Evolutionary conservation across 2,888 invertebrate genomes (phyloP).

Genomic region (Diarsia mendica): DNA sequence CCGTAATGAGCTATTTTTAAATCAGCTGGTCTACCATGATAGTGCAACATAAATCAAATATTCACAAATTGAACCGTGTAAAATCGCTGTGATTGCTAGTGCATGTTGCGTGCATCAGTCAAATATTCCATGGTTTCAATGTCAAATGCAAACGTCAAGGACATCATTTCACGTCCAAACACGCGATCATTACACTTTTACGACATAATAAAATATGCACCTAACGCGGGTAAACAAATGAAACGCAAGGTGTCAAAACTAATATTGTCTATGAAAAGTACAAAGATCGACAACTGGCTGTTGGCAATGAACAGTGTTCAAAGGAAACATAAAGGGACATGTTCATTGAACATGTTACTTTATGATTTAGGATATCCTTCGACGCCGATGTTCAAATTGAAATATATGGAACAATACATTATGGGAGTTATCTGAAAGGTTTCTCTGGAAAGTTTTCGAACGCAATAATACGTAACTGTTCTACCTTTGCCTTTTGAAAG

Average conservation of each 20-base stretch:
- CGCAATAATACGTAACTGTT: constrained; percentile 36
- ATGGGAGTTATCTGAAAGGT: constrained; percentile 10
- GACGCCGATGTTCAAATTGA: constrained; percentile 49
- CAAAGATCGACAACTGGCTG: background rate
- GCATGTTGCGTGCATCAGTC: constrained; percentile 68
- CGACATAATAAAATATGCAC: constrained; percentile 37
- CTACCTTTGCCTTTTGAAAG: constrained; percentile 21
- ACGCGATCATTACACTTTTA: constrained; percentile 76
- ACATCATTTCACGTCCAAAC: constrained; percentile 57
- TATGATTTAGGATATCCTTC: constrained; percentile 30
- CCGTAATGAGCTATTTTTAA: background rate
- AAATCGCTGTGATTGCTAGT: constrained; percentile 30
- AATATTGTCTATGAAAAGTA: background rate
- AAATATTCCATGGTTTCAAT: constrained; percentile 67
- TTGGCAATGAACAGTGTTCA: background rate
- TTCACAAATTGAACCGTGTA: constrained; percentile 37
- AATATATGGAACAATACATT: constrained; percentile 25
- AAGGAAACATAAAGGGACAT: no score
- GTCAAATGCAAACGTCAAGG: constrained; percentile 67
- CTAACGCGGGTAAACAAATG: constrained; percentile 13
- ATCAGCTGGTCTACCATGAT: background rate
- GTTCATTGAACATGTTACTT: background rate
- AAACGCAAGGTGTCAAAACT: background rate
- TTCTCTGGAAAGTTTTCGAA: constrained; percentile 38
- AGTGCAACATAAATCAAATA: constrained; percentile 36